A percentile compares a stretch with the other conserved stretches of the same genome.
These are phyloP conservation scores for Ibidorhyncha struthersii DNA, from an alignment of 2,113 vertebrate species.

Conservation along the genomic window DNA sequence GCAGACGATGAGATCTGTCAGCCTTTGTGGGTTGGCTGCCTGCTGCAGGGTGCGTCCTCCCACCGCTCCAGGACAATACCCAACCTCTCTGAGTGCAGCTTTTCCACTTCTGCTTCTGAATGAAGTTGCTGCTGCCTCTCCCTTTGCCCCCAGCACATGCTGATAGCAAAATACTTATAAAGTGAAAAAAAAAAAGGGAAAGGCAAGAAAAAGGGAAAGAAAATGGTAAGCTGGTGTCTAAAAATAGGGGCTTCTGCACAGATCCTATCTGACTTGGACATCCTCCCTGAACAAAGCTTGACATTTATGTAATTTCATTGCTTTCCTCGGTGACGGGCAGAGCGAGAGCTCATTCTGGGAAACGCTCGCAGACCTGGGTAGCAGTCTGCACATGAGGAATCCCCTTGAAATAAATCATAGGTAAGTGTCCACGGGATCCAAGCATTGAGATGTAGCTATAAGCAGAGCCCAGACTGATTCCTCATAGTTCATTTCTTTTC, in stretches of 20 bases:
- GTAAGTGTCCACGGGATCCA: not conserved
- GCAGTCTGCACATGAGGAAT: not conserved
- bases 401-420: not conserved
- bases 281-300: not conserved
- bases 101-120: not conserved
- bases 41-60: not conserved
- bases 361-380: not conserved
- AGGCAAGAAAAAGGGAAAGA: not conserved
- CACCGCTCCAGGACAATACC: not conserved
- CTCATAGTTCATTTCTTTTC: not conserved
- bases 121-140: not conserved
- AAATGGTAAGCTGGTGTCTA: not conserved
- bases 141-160: not conserved
- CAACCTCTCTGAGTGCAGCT: rapidly evolving
- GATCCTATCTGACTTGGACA: not conserved
- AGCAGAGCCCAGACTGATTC: not conserved
- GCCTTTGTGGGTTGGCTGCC: not conserved
- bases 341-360: not conserved
- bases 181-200: not conserved
- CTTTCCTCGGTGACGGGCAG: rapidly evolving
- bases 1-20: not conserved
- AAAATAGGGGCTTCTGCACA: not conserved
- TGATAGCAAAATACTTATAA: not conserved
- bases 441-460: not conserved
- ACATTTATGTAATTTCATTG: not conserved